Evolutionary conservation across 2,888 invertebrate species (phyloP), one percentile per base, ranked within the genome.

Genomic region (Sialis lutaria): DNA sequence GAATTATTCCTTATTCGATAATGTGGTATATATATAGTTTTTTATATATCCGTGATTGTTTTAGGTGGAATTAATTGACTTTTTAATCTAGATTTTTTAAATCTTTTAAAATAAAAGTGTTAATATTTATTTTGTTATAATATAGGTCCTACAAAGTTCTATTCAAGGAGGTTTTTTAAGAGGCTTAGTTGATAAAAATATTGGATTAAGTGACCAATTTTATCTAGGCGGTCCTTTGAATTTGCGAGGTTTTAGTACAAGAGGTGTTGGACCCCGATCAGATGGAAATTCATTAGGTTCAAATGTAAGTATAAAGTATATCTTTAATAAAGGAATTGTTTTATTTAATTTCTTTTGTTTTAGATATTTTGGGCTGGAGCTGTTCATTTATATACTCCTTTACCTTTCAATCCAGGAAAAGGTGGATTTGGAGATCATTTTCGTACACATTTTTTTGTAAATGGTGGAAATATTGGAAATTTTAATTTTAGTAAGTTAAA

Each of bases 181-280:
- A 53, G 70, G 72, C 50, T 69, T 79, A 49, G 73, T 70, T 58
- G 77, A 79, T 44, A 74, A 74, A 62, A 66, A 68, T 54, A 67
- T 74, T 41, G 74, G 70, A 53, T 68, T 83, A 50, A 70, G 77
- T 33, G 89, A 90, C 63, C 72, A 78, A 55, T 86, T 85, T 67
- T 90, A 81, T 66, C 68, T 92, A 42, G 97, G 97, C 4, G 96
- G 97, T 0, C 90, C 96, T 1, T 68, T 87, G 51, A 80, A 84
- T 40, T 59, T 97, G 30, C 70, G 97, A 52, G 97, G 96, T 9
- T 97, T 96, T 65, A 75, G 78, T 48, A 76, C 79, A 64, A 74
- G 87, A 52, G 89, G 92, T n/a, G 79, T 85, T 31, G 93, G 93
- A 0, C 89, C 92, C 0, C 82, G 85, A 51, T 65, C 73, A 33